phyloP scores from a whole-genome alignment of 2,113 vertebrate species.

The Gasterosteus nipponicus region DNA sequence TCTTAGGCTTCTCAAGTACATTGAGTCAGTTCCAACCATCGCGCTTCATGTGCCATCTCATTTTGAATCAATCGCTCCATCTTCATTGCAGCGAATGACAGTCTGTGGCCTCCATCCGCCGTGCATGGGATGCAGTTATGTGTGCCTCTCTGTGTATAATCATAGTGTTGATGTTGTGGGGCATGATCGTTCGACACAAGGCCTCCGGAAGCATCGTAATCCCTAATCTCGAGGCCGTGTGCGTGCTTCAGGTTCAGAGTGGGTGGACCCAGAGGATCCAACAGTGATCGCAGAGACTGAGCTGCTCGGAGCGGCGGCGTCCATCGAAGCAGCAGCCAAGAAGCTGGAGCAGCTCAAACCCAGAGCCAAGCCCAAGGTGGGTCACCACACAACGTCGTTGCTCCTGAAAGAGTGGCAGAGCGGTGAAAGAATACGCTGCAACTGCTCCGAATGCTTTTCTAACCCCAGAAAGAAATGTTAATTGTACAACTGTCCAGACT shows the following conservation, averaged over 20 bases:
- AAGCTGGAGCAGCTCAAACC: conserved; percentile 98
- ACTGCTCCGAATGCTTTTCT: background rate
- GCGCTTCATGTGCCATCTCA: conserved; percentile 42
- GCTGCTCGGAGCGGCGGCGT: conserved; percentile 94
- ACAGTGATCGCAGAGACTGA: conserved; percentile 97
- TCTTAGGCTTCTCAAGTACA: conserved; percentile 34
- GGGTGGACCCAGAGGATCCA: conserved; percentile 98
- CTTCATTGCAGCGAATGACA: conserved; percentile 61
- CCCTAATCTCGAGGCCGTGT: background rate
- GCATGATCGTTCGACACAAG: conserved; percentile 54
- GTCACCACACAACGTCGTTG: conserved; percentile 16
- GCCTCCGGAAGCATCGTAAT: background rate
- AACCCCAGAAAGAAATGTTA: background rate
- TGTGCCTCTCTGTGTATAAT: conserved; percentile 30
- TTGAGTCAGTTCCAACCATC: conserved; percentile 26
- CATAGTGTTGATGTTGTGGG: conserved; percentile 50
- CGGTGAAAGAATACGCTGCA: background rate
- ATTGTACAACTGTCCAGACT: background rate
- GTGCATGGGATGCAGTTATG: conserved; percentile 64
- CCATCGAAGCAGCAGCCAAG: conserved; percentile 98
- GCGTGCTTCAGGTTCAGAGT: conserved; percentile 87
- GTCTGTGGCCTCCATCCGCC: conserved; percentile 50
- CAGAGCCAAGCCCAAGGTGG: conserved; percentile 95
- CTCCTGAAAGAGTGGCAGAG: background rate
- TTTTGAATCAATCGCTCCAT: conserved; percentile 38